Evolutionary conservation across 2,888 invertebrate genomes (phyloP).

Genomic region (Thymelicus lineola): DNA sequence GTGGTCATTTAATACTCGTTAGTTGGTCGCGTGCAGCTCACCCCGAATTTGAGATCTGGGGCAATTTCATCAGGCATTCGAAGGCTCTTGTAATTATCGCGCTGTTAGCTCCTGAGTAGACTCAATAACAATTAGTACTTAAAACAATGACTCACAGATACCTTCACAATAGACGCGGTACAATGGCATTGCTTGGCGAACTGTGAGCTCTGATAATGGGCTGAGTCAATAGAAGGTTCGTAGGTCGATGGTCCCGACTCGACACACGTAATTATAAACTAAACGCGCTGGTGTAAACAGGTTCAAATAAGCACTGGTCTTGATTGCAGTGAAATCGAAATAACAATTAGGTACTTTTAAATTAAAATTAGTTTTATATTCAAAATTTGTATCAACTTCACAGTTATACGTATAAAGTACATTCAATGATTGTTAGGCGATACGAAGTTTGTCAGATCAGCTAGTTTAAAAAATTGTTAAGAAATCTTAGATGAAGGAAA

Average conservation of each 20-base stretch:
- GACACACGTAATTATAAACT: neutral
- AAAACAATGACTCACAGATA: slow-evolving; percentile 42
- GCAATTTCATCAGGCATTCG: slow-evolving; percentile 14
- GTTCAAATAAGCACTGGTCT: neutral
- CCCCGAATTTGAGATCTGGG: neutral
- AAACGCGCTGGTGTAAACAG: neutral
- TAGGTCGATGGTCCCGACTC: slow-evolving; percentile 8
- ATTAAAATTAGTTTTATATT: no score
- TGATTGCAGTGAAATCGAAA: neutral
- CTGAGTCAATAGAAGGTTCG: slow-evolving; percentile 24
- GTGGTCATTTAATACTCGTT: slow-evolving; percentile 27
- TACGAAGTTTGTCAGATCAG: no score
- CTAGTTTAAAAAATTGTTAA: no score
- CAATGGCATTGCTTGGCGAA: slow-evolving; percentile 12
- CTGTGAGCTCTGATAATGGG: slow-evolving; percentile 25
- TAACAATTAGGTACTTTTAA: no score
- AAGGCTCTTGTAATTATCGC: slow-evolving; percentile 49
- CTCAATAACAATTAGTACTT: slow-evolving; percentile 49
- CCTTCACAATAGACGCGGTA: slow-evolving; percentile 9
- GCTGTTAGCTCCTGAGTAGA: slow-evolving; percentile 44
- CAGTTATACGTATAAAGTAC: no score
- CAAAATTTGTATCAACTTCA: no score
- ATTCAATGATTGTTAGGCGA: no score
- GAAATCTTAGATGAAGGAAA: neutral
- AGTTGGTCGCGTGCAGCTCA: neutral